Evolutionary conservation across 2,113 vertebrate species (phyloP), one percentile per base, ranked within the genome.

Genomic region (Dasyurus viverrinus): DNA sequence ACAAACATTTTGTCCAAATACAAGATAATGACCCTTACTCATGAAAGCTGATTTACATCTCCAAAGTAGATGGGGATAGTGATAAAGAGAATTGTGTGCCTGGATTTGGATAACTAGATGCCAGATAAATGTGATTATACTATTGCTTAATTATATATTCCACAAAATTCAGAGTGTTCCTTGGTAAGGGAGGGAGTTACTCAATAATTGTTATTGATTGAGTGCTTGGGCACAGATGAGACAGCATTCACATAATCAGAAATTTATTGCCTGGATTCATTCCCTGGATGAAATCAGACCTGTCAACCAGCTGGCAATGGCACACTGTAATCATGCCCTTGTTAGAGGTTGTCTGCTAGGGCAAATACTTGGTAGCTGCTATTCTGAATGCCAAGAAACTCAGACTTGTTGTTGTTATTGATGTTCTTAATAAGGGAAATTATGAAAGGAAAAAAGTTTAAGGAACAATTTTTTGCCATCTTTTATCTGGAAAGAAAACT

Each of bases 131-230:
- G 68, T 84, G 68, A 42, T 84, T 84, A 36, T 42, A 8, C 68
- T 84, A 42, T 84, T 42, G 68, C 68, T 84, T 84, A 84, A 84
- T 84, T 84, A 84, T 23, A 42, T 84, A n/a, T 84, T 84, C 16
- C n/a, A 84, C 68, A 84, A 6, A 84, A 84, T 84, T 6, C n/a
- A 42, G 68, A 84, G 36, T 84, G 68, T 84, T 84, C 68, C 22
- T 84, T 84, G n/a, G 68, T 84, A 84, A 84, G 68, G n/a, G 68
- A 42, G n/a, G 36, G 42, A 42, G 68, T 84, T 84, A 84, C 68
- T 84, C 68, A 84, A 84, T 84, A 84, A 84, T 84, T 84, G n/a
- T n/a, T 84, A 84, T 84, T 84, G 68, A 84, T 42, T n/a, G n/a
- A 84, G 68, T 84, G 23, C 68, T 84, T 42, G 68, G 68, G n/a